These are phyloP conservation scores for Platysteira castanea DNA, from an alignment of 2,113 vertebrate species.

Conservation along the genomic window DNA sequence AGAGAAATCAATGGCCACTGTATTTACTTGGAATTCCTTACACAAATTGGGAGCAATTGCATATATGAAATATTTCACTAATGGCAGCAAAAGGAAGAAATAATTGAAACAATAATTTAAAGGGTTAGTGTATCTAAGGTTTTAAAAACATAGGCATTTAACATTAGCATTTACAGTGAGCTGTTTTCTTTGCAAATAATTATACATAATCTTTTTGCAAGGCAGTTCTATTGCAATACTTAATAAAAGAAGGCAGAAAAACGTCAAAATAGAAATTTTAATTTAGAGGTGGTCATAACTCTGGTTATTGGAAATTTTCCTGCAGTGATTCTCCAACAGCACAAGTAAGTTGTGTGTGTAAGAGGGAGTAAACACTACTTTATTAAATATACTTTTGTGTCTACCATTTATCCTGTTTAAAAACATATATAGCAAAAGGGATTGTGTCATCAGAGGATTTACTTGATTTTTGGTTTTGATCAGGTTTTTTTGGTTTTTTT, in stretches of 20 bases:
- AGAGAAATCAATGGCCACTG: background rate
- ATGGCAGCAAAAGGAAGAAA: background rate
- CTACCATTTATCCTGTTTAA: background rate
- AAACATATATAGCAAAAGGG: background rate
- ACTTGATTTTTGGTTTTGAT: background rate
- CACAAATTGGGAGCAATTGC: background rate
- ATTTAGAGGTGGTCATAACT: background rate
- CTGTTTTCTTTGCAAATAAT: background rate
- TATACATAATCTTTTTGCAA: background rate
- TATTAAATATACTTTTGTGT: background rate
- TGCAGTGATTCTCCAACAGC: background rate
- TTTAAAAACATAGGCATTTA: background rate
- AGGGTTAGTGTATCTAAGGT: background rate
- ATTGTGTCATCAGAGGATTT: background rate
- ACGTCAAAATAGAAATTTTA: background rate
- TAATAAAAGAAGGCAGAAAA: background rate
- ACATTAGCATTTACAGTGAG: background rate
- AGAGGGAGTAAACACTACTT: background rate
- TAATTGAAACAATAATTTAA: background rate
- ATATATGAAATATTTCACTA: background rate
- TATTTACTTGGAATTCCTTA: background rate
- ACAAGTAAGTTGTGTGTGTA: background rate
- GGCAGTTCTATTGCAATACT: background rate
- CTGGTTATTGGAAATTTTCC: background rate
- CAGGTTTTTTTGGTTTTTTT: accelerated